Evolutionary conservation across 2,797 vertebrate species (phyloP), one percentile per base, ranked within the genome.

Genomic region (Synanceia verrucosa): DNA sequence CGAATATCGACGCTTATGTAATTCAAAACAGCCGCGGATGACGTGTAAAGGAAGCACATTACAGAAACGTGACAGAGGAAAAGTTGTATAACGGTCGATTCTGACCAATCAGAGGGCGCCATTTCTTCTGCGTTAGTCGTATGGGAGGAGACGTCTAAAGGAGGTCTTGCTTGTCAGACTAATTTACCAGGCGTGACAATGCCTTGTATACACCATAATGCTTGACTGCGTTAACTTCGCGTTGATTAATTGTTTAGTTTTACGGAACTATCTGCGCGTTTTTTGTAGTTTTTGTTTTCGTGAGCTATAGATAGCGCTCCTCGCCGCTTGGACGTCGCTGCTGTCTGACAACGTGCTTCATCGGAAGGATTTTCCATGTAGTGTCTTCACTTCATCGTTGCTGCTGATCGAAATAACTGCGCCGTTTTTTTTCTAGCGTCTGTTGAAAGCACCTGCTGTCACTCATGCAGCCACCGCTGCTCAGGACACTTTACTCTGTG

Each of bases 41-140:
- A 1, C 5, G 1, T 4, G 6, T 64, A 4, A 21, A 9, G 19
- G n/a, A 70, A 84, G 82, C 91, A 85, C 88, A 66, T 76, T 87
- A 72, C 0, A 2, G 51, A 86, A 90, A 91, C 90, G 89, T 91
- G 90, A 90, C 73, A 0, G 10, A 1, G 14, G 6, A 31, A 6
- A 0, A 0, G 2, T 91, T 91, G 37, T 0, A 47, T 87, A 92
- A 92, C 5, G 0, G 8, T 1, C 0, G 5, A 7, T 4, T n/a
- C 55, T 44, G 83, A 43, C 91, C 89, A 92, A 90, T 89, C 83
- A 55, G 48, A 51, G 60, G 18, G 33, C 56, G 3, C 4, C 10
- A 0, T 62, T 82, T 3, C 16, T 10, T 0, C 14, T 8, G 23
- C 36, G 24, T 39, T n/a, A 0, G 9, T 6, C 2, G 2, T 11